Percentiles rank a stretch among this genome's conserved stretches.
Conservation (phyloP, 2,797 vertebrate species). For the Anguilla marmorata region DNA sequence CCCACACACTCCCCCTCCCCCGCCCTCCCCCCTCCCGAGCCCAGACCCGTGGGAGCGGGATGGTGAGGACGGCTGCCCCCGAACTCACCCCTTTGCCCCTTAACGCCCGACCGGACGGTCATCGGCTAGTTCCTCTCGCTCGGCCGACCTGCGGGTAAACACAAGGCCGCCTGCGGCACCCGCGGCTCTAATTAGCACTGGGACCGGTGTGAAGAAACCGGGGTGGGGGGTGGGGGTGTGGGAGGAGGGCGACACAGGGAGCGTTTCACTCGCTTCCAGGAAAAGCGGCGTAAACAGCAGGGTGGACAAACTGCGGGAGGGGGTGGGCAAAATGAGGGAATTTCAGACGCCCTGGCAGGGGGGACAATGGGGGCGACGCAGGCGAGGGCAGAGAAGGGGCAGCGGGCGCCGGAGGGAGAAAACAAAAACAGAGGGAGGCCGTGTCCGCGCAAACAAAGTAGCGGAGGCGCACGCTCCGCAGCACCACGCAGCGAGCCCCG, state of each 20-base stretch:
- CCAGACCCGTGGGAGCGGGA: neutral
- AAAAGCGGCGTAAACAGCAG: slow-evolving; percentile 32
- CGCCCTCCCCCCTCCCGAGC: neutral
- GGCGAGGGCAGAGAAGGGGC: neutral
- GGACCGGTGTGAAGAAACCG: neutral
- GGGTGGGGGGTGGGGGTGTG: neutral
- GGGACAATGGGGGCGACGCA: neutral
- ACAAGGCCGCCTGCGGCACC: neutral
- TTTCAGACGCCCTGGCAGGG: slow-evolving; percentile 31
- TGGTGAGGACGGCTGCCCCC: neutral
- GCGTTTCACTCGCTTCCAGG: slow-evolving; percentile 36
- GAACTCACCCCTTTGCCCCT: neutral
- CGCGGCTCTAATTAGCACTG: slow-evolving; percentile 37
- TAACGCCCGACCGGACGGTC: neutral
- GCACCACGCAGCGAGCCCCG: neutral
- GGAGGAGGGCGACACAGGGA: neutral
- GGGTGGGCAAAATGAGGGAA: slow-evolving; percentile 10
- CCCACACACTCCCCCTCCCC: neutral
- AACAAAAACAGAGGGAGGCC: neutral
- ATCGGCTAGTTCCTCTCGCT: slow-evolving; percentile 10
- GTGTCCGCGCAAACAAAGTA: neutral
- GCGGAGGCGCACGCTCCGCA: neutral
- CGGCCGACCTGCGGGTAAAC: neutral
- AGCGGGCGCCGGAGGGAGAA: neutral
- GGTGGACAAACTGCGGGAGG: neutral